Conservation (phyloP, 1,140 invertebrate species). For the Cydia splendana region DNA sequence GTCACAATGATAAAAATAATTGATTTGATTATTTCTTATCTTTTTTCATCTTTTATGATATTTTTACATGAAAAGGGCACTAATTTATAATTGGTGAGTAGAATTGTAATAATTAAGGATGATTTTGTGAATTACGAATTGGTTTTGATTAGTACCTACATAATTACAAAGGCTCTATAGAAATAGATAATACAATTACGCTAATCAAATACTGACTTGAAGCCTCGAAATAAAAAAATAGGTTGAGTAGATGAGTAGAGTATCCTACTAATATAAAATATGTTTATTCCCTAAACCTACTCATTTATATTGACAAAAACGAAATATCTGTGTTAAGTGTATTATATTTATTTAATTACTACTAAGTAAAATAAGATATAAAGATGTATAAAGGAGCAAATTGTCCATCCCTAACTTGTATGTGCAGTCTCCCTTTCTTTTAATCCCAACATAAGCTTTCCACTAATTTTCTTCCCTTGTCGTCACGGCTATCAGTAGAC, state of each 20-base stretch:
- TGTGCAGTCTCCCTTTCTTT: slow-evolving; percentile 9
- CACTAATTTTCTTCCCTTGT: slow-evolving; percentile 9
- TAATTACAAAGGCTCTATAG: neutral
- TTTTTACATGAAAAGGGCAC: slow-evolving; percentile 1
- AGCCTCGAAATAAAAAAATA: too few relatives aligned
- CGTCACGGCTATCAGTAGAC: slow-evolving; percentile 18
- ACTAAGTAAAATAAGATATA: too few relatives aligned
- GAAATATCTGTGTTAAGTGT: too few relatives aligned
- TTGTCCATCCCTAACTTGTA: neutral
- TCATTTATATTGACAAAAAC: too few relatives aligned
- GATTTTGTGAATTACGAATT: neutral
- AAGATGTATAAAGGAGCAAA: neutral
- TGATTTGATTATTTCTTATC: slow-evolving; percentile 49
- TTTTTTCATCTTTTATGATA: slow-evolving; percentile 42
- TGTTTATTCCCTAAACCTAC: too few relatives aligned
- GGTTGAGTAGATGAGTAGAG: too few relatives aligned
- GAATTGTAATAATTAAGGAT: neutral
- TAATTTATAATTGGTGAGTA: neutral
- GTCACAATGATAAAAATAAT: slow-evolving; percentile 47
- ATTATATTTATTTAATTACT: too few relatives aligned
- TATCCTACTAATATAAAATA: too few relatives aligned
- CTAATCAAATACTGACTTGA: too few relatives aligned
- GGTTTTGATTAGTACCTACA: neutral
- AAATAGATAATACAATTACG: neutral
- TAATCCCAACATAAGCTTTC: slow-evolving; percentile 16